Evolutionary conservation across 2,113 vertebrate genomes (phyloP).

Genomic region (Pelusios castaneus): DNA sequence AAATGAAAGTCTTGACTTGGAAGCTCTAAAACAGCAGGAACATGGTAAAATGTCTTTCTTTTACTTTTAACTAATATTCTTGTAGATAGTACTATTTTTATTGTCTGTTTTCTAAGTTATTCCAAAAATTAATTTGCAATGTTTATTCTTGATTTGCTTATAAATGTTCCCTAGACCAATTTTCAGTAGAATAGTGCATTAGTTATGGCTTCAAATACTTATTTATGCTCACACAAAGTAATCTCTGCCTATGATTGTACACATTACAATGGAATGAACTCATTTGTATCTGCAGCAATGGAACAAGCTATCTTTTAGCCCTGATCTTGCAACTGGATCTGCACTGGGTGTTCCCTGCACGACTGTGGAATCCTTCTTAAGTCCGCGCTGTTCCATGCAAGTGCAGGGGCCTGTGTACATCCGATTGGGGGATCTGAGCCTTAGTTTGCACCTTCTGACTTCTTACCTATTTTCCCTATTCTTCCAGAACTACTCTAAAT

Average conservation of each 20-base stretch:
- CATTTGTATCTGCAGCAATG: neutral
- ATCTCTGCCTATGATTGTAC: neutral
- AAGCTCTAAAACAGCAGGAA: slow-evolving; percentile 76
- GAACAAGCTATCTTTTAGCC: neutral
- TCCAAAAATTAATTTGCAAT: neutral
- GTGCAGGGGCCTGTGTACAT: neutral
- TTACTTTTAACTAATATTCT: neutral
- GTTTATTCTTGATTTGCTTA: neutral
- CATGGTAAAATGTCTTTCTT: slow-evolving; percentile 76
- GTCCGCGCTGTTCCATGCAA: neutral
- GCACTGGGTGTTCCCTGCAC: neutral
- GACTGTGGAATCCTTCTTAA: neutral
- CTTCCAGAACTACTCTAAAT: neutral
- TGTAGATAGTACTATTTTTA: neutral
- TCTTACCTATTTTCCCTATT: neutral
- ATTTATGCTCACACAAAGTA: neutral
- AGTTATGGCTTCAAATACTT: neutral
- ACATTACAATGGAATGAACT: neutral
- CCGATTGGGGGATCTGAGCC: neutral
- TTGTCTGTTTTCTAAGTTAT: neutral
- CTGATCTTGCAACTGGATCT: neutral
- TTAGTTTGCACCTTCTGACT: neutral
- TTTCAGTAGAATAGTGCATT: neutral
- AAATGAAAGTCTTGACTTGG: slow-evolving; percentile 85
- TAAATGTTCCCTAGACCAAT: neutral